Base-by-base conservation (phyloP, 2,113 vertebrate genomes). In the Sylvietta virens region DNA sequence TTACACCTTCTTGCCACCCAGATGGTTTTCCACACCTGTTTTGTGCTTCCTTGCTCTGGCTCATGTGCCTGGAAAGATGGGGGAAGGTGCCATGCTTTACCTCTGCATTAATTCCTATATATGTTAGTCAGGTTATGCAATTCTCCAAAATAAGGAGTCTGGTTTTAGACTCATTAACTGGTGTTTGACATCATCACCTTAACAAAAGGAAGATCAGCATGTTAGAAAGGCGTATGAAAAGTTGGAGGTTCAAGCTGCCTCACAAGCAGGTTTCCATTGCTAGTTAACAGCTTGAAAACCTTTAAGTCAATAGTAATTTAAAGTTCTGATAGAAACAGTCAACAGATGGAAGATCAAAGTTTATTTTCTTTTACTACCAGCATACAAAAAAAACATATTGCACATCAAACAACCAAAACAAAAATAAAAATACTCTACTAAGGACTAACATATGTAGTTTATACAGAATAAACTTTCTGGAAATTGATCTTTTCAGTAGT, bases 351-450 rank as follows among this genome's bases (percentile, higher is more conserved):
- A 99, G 99, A 99, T 99, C 99, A 98, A 99, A 98, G 99, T 99
- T 99, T 99, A 99, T 99, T 99, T 98, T 98, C 97, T 97, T 98
- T 99, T 99, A 99, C 99, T 99, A 99, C 98, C 98, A 99, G 99
- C 99, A 99, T 99, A 99, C 99, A 99, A 99, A 97, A 97, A 96
- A 98, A 99, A 99, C 99, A 99, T 99, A 99, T 99, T 99, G 99
- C 99, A 99, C 99, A 99, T 99, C 99, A 99, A 99, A 99, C 99
- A 99, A 99, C 98, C 98, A 99, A 99, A 99, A 99, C 98, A 95
- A 98, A 99, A 98, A 98, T 98, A 97, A 98, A 98, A 98, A 97
- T 98, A 98, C 96, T 98, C 98, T 98, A 98, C 96, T 97, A 96
- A 98, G 98, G 98, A 98, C 98, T 98, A 98, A 98, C 98, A 98